phyloP scores from a whole-genome alignment of 2,113 vertebrate species.

The Acrocephalus kingi region DNA sequence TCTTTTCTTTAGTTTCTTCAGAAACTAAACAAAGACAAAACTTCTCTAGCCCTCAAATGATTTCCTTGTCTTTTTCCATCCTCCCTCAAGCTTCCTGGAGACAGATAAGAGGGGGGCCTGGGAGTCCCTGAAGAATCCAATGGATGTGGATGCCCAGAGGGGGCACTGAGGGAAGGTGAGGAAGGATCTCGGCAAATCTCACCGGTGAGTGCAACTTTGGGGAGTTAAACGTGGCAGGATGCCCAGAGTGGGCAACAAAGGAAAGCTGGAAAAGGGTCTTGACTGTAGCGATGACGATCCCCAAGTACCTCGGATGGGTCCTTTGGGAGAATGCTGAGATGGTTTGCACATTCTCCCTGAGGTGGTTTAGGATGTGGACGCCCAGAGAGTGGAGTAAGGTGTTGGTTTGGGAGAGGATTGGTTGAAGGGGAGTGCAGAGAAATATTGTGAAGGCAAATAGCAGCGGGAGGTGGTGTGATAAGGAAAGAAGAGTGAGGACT shows the following conservation, averaged over 20 bases:
- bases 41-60: background rate
- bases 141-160: background rate
- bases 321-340: background rate
- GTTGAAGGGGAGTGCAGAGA: background rate
- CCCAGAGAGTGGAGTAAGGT: too few species aligned
- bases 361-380: accelerated
- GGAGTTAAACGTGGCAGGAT: background rate
- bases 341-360: background rate
- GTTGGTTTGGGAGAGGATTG: background rate
- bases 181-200: background rate
- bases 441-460: background rate
- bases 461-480: accelerated
- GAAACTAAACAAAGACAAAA: background rate
- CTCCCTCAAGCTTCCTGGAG: background rate
- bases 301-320: accelerated
- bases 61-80: background rate
- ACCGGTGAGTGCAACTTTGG: background rate
- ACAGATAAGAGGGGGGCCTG: background rate
- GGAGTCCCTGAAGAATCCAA: background rate
- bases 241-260: background rate
- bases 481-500: too few species aligned
- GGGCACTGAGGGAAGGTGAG: accelerated
- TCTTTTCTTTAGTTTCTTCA: background rate
- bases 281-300: accelerated
- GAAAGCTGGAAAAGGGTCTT: background rate